Base-by-base conservation (phyloP, 2,113 vertebrate genomes). In the Sardina pilchardus region DNA sequence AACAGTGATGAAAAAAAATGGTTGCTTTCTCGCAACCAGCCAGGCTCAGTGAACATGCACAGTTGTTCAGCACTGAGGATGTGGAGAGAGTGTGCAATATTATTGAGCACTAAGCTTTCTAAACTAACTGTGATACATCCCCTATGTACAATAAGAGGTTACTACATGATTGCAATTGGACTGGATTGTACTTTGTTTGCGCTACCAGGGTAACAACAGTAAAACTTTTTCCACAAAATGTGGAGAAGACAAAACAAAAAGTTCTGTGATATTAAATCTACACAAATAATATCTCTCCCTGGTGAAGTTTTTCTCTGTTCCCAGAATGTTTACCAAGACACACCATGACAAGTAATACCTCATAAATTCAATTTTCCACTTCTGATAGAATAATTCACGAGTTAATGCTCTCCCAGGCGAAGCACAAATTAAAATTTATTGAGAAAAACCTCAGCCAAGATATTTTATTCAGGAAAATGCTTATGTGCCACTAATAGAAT, bases 351-450 rank as follows among this genome's bases (percentile, higher is more conserved):
- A 48, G 50, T 84, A 82, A 78, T 78, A 26, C 67, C 86, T 53
- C 81, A 81, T 45, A 85, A 85, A 84, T 67, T 85, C 26, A 44
- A 67, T 82, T 86, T 84, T 59, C 39, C 36, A 24, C 42, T 67
- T 17, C 50, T 81, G 80, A 30, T 80, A 43, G 80, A 17, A 82
- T 82, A 44, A 87, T 63, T 83, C 81, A 81, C 9, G 21, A 83
- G 85, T 87, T 85, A 71, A 17, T 50, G 48, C 44, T 59, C 81
- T 75, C 85, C 82, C 26, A 83, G 88, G 85, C 44, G 43, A 83
- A 88, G 16, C 44, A 67, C 71, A 87, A 89, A 87, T 88, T 63
- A 87, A 89, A 88, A 88, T 87, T 59, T 82, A 87, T 90, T 87
- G 81, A 82, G 56, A 47, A 89, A 84, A 87, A 87, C 82, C 56